Percentiles rank a stretch among this genome's conserved stretches.
Evolutionary conservation across 2,113 vertebrate genomes (phyloP).

Genomic region (Microcebus lehilahytsara): DNA sequence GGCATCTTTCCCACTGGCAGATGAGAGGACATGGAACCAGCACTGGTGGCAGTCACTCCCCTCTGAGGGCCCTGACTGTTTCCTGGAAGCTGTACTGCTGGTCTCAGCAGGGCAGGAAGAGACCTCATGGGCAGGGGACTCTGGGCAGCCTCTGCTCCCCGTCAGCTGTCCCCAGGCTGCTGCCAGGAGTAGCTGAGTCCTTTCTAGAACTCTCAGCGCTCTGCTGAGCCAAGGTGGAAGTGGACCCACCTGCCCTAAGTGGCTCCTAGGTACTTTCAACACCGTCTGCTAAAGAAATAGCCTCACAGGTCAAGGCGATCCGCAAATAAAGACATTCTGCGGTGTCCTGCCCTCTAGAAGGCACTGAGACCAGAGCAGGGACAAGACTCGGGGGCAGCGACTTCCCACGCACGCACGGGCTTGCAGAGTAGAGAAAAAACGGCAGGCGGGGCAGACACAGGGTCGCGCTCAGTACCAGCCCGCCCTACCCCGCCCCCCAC

Average conservation of each 20-base stretch:
- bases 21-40: background rate
- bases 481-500: no score
- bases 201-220: background rate
- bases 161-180: background rate
- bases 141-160: no score
- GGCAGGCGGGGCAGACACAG: background rate
- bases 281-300: background rate
- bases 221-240: background rate
- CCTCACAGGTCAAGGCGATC: background rate
- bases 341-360: background rate
- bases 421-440: background rate
- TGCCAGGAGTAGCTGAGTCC: background rate
- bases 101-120: background rate
- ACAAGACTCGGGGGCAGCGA: no score
- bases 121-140: background rate
- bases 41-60: background rate
- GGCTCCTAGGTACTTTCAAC: background rate
- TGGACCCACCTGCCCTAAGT: fast-evolving
- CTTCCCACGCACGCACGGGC: background rate
- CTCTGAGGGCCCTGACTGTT: background rate
- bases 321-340: no score
- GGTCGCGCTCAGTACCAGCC: no score
- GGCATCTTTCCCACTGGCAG: background rate
- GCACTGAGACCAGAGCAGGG: background rate
- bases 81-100: background rate